Percentiles rank a stretch among this genome's conserved stretches.
Conservation (phyloP, 2,888 invertebrate species). For the Drosophila cracens region DNA sequence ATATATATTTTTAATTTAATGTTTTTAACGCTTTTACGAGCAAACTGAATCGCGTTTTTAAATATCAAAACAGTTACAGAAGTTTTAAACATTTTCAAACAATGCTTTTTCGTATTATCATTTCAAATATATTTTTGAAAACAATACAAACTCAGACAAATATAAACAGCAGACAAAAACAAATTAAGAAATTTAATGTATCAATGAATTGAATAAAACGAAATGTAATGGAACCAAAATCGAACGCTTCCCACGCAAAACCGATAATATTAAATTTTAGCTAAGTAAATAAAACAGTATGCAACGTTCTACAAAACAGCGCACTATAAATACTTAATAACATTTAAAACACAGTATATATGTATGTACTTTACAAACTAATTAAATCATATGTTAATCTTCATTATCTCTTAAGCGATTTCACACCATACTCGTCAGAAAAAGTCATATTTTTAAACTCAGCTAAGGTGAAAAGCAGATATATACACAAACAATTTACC, state of each 20-base stretch:
- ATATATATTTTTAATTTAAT: constrained; percentile 71
- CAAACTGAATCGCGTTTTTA: constrained; percentile 64
- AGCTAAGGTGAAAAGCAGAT: constrained; percentile 49
- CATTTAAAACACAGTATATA: constrained; percentile 29
- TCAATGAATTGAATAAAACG: constrained; percentile 61
- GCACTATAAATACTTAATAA: constrained; percentile 31
- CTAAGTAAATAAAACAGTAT: constrained; percentile 43
- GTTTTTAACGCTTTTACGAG: constrained; percentile 79
- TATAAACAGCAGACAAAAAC: constrained; percentile 14
- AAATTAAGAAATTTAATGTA: constrained; percentile 48
- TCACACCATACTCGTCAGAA: constrained; percentile 30
- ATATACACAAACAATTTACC: constrained; percentile 28
- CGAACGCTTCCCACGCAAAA: constrained; percentile 84
- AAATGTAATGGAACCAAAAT: constrained; percentile 84
- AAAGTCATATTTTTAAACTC: constrained; percentile 42
- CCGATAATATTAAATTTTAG: constrained; percentile 81
- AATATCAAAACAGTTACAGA: constrained; percentile 48
- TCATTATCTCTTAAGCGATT: constrained; percentile 41
- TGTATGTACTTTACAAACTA: constrained; percentile 42
- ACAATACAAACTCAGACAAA: constrained; percentile 12
- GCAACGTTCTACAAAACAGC: constrained; percentile 27
- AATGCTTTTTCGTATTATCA: constrained; percentile 58
- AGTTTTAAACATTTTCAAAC: constrained; percentile 61
- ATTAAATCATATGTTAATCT: constrained; percentile 41
- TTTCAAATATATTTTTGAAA: constrained; percentile 36